Percentiles rank a stretch among this genome's conserved stretches.
Conservation (phyloP, 2,797 vertebrate genomes). For the Ptychobarbus kaznakovi region DNA sequence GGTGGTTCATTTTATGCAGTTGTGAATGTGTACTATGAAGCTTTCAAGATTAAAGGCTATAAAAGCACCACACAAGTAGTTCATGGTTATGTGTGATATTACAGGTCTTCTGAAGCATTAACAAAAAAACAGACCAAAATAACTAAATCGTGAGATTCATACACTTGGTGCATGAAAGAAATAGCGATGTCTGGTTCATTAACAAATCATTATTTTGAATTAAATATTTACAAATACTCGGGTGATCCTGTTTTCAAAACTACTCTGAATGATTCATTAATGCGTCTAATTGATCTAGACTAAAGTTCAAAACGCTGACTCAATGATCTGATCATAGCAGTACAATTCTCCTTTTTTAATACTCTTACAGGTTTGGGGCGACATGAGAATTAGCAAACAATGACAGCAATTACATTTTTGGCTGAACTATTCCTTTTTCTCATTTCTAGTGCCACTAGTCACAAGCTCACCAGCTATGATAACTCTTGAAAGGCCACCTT, state of each 20-base stretch:
- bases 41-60: background rate
- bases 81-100: background rate
- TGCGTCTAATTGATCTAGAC: background rate
- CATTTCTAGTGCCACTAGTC: background rate
- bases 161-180: background rate
- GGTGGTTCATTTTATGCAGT: background rate
- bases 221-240: background rate
- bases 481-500: conserved; percentile 78
- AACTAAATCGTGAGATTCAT: background rate
- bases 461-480: conserved; percentile 49
- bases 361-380: background rate
- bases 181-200: background rate
- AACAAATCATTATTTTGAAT: background rate
- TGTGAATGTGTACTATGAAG: background rate
- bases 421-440: background rate
- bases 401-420: background rate
- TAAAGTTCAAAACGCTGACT: background rate
- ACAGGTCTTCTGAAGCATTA: background rate
- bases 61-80: background rate
- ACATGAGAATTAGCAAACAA: background rate
- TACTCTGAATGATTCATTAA: background rate
- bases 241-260: background rate
- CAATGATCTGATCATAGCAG: background rate
- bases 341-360: background rate
- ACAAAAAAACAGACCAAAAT: background rate